phyloP scores from a whole-genome alignment of 2,797 vertebrate genomes.

The Micrastur ruficollis region DNA sequence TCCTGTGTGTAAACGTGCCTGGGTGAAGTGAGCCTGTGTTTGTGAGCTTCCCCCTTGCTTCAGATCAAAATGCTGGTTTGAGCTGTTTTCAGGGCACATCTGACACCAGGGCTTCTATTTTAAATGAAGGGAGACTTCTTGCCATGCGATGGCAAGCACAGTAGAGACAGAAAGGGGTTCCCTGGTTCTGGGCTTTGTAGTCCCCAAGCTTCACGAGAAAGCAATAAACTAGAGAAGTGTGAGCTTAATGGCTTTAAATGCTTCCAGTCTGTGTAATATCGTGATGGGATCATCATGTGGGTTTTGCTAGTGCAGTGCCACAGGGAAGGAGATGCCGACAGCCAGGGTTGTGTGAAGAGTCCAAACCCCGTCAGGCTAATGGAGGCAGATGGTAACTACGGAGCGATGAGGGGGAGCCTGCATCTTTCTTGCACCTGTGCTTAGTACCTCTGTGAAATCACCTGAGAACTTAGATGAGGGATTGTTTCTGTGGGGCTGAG shows the following conservation, averaged over 20 bases:
- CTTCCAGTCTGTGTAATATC: neutral
- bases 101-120: conserved; percentile 21
- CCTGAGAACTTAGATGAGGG: neutral
- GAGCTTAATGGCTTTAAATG: neutral
- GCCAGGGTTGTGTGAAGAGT: neutral
- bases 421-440: neutral
- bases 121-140: conserved; percentile 36
- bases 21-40: neutral
- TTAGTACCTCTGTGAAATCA: neutral
- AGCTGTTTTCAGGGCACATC: conserved; percentile 11
- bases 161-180: conserved; percentile 19
- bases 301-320: neutral
- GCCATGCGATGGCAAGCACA: neutral
- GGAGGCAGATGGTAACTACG: neutral
- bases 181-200: neutral
- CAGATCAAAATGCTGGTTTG: conserved; percentile 16
- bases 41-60: neutral
- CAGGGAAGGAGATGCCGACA: neutral
- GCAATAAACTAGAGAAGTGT: neutral
- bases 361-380: neutral
- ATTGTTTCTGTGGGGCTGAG: neutral
- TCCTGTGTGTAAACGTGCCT: neutral
- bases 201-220: neutral
- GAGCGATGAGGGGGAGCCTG: neutral
- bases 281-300: neutral